Conservation (phyloP, 2,113 vertebrate species). For the Semicossyphus pulcher region DNA sequence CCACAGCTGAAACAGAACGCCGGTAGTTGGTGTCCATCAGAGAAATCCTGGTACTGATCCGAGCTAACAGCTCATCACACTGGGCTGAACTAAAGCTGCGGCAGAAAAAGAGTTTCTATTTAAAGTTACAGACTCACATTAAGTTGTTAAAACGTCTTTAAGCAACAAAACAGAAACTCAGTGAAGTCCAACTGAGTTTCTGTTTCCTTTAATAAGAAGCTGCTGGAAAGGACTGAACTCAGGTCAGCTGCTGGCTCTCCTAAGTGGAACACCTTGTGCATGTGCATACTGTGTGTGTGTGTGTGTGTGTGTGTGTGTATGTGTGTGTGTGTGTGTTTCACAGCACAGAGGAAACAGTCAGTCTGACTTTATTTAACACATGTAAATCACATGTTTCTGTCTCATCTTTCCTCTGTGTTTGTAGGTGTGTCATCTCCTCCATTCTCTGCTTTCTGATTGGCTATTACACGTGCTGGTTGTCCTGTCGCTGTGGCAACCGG, state of each 20-base stretch:
- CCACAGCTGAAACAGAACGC: too few relatives aligned
- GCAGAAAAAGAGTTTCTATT: neutral
- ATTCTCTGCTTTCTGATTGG: conserved; percentile 74
- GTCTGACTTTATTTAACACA: neutral
- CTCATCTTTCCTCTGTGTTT: neutral
- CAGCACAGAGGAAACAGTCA: conserved; percentile 53
- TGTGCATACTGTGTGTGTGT: neutral
- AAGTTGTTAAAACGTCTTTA: too few relatives aligned
- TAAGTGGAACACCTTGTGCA: neutral
- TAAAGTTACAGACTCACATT: too few relatives aligned
- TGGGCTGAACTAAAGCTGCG: too few relatives aligned
- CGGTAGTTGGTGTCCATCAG: too few relatives aligned
- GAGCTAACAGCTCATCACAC: too few relatives aligned
- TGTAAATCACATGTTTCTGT: neutral
- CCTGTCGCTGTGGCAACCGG: conserved; percentile 86
- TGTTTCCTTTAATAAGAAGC: neutral
- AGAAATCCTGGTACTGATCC: too few relatives aligned
- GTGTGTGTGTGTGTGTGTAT: conserved; percentile 37
- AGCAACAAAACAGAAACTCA: conserved; percentile 12
- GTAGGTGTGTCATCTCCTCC: conserved; percentile 23
- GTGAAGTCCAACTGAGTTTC: neutral
- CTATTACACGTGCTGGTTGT: conserved; percentile 83
- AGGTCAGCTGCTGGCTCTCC: neutral
- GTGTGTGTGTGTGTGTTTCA: conserved; percentile 29
- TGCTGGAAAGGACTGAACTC: neutral